Conservation (phyloP, 1,140 invertebrate genomes). For the Rhynchophorus ferrugineus region DNA sequence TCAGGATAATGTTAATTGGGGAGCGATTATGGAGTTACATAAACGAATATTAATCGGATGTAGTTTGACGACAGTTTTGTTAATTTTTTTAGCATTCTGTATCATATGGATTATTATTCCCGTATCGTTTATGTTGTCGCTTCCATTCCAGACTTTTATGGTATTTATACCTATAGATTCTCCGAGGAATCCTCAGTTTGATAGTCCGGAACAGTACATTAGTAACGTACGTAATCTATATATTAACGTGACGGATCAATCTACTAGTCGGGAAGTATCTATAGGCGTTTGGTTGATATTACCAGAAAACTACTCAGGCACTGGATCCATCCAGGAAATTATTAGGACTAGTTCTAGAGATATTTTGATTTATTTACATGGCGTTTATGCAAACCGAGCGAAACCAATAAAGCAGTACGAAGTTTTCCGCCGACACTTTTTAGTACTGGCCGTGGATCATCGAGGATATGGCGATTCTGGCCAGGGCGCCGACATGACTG, state of each 20-base stretch:
- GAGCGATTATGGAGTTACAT: too few species aligned
- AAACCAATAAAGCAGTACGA: conserved; percentile 18
- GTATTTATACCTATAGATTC: conserved; percentile 16
- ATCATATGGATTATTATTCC: conserved; percentile 31
- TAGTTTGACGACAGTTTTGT: neutral
- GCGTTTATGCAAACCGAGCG: conserved; percentile 30
- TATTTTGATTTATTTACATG: conserved; percentile 33
- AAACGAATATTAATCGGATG: too few species aligned
- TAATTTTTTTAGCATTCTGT: conserved; percentile 1
- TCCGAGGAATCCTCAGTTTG: conserved; percentile 21
- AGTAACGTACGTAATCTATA: conserved; percentile 30
- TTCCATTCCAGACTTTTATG: conserved; percentile 27
- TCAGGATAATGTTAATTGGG: too few species aligned
- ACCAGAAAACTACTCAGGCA: conserved; percentile 21
- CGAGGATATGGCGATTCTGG: conserved; percentile 83
- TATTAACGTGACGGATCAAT: conserved; percentile 20
- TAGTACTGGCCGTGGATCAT: conserved; percentile 89
- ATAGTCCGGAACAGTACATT: conserved; percentile 21
- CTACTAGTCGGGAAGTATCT: conserved; percentile 16
- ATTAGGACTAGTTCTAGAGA: conserved; percentile 16
- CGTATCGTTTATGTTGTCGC: conserved; percentile 29
- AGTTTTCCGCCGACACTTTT: conserved; percentile 41
- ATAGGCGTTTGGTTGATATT: conserved; percentile 34
- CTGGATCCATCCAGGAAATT: conserved; percentile 13
- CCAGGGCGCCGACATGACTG: conserved; percentile 51